These are phyloP conservation scores for Sternarchorhynchus goeldii DNA, from an alignment of 2,797 vertebrate genomes.

Conservation along the genomic window DNA sequence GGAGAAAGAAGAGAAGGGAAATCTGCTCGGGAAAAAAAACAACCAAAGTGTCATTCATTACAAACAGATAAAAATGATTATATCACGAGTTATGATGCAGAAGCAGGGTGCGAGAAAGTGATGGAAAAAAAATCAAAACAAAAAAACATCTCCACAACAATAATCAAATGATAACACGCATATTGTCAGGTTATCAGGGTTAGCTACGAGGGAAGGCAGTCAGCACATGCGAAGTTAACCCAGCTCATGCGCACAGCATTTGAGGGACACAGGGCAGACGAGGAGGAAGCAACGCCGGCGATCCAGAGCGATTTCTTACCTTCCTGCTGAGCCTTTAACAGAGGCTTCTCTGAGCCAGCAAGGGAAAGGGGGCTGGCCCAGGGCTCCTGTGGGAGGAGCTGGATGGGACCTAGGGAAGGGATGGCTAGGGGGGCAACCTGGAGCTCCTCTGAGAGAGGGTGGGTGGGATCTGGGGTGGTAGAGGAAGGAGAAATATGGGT, in stretches of 20 bases:
- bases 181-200: background rate
- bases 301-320: constrained; percentile 52
- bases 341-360: constrained; percentile 38
- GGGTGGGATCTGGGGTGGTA: constrained; percentile 14
- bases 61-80: background rate
- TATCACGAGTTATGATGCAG: background rate
- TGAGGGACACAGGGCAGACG: constrained; percentile 7
- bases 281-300: background rate
- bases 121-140: background rate
- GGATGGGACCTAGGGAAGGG: constrained; percentile 14
- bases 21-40: constrained; percentile 63
- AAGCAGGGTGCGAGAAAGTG: background rate
- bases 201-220: constrained; percentile 27
- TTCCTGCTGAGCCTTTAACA: constrained; percentile 52
- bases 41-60: background rate
- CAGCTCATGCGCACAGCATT: background rate
- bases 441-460: constrained; percentile 40
- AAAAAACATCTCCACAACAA: background rate
- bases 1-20: constrained; percentile 70
- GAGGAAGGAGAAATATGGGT: constrained; percentile 33
- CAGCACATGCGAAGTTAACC: constrained; percentile 27
- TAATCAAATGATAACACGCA: background rate
- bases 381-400: constrained; percentile 41
- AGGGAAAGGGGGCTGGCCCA: constrained; percentile 13
- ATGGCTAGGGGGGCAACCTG: constrained; percentile 16